These are phyloP conservation scores for Anthoscopus minutus DNA, from an alignment of 2,113 vertebrate species.

Conservation along the genomic window DNA sequence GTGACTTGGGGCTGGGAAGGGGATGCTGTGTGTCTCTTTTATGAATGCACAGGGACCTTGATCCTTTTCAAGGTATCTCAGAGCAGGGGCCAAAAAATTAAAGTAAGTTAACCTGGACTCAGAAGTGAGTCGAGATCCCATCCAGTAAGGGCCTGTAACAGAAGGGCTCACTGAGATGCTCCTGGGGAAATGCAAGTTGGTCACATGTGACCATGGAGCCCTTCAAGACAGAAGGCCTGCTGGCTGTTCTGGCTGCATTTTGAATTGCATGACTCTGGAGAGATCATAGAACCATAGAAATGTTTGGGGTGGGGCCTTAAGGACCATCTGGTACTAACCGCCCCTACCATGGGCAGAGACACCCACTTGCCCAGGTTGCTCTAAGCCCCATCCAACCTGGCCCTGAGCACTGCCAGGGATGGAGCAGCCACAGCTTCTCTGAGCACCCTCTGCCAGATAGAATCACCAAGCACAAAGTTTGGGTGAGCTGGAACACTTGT, in stretches of 20 bases:
- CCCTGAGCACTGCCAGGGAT: neutral
- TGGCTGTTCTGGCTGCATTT: neutral
- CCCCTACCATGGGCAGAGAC: neutral
- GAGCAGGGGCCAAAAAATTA: neutral
- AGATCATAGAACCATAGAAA: neutral
- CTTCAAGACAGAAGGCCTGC: neutral
- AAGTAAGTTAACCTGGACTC: neutral
- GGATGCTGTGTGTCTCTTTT: neutral
- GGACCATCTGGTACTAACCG: neutral
- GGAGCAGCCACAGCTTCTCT: neutral
- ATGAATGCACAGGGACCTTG: neutral
- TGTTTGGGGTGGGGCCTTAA: neutral
- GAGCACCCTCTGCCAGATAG: neutral
- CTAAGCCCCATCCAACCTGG: neutral
- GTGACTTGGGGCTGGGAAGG: neutral
- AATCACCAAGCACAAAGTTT: neutral
- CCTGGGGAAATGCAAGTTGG: neutral
- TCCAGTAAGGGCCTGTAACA: neutral
- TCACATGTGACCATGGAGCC: neutral
- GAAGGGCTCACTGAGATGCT: neutral
- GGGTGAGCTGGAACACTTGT: neutral
- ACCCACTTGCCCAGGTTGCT: neutral
- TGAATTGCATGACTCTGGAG: neutral
- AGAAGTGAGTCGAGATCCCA: rapidly evolving
- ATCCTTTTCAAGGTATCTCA: neutral